These are phyloP conservation scores for Drosophila falleni DNA, from an alignment of 2,888 invertebrate species.

Conservation along the genomic window DNA sequence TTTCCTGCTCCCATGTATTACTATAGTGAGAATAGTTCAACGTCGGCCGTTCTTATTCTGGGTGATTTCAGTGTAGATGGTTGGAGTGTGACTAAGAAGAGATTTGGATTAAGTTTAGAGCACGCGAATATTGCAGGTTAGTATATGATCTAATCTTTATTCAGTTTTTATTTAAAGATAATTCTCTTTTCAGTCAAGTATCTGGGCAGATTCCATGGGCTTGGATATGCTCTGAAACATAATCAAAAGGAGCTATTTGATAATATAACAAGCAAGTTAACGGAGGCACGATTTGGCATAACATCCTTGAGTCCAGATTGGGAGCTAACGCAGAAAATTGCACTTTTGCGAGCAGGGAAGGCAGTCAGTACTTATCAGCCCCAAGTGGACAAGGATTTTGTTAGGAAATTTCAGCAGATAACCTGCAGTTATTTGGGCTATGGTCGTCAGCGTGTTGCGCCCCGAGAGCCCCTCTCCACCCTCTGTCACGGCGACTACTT, in stretches of 20 bases:
- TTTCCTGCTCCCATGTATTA: constrained; percentile 78
- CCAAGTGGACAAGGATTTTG: constrained; percentile 72
- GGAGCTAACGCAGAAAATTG: constrained; percentile 31
- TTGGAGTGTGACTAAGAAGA: constrained; percentile 76
- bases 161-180: neutral
- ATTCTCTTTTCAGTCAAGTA: constrained; percentile 59
- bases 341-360: constrained; percentile 52
- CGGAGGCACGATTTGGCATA: constrained; percentile 74
- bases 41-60: constrained; percentile 76
- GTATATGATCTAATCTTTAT: neutral
- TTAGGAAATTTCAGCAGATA: constrained; percentile 58
- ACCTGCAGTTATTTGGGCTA: constrained; percentile 52
- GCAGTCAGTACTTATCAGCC: constrained; percentile 62
- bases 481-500: constrained; percentile 85
- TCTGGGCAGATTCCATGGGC: constrained; percentile 83
- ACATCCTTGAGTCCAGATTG: constrained; percentile 48
- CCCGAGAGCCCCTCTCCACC: constrained; percentile 81
- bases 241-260: constrained; percentile 66
- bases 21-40: constrained; percentile 68
- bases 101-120: constrained; percentile 79
- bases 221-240: constrained; percentile 81
- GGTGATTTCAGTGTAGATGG: constrained; percentile 78
- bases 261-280: constrained; percentile 59
- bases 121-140: constrained; percentile 82
- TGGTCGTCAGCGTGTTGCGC: constrained; percentile 73